These are phyloP conservation scores for Drosophila mimica DNA, from an alignment of 2,888 invertebrate genomes.

Conservation along the genomic window DNA sequence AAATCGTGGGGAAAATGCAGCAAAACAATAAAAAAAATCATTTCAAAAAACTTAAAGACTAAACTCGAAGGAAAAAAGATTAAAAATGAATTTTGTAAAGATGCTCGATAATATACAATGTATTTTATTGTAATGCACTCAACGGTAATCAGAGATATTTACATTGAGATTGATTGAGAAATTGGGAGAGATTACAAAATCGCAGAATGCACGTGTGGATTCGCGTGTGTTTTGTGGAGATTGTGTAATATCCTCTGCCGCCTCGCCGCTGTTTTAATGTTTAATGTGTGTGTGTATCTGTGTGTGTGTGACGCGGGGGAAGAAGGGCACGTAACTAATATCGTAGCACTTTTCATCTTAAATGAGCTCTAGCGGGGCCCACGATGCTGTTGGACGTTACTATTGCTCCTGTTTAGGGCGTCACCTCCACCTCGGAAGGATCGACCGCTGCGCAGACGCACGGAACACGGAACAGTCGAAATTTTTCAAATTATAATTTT, in stretches of 20 bases:
- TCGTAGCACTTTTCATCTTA: slow-evolving; percentile 10
- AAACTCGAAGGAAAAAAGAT: background rate
- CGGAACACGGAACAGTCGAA: slow-evolving; percentile 29
- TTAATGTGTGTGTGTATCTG: background rate
- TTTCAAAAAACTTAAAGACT: slow-evolving; percentile 9
- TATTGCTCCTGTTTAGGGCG: slow-evolving; percentile 54
- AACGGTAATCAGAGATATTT: slow-evolving; percentile 9
- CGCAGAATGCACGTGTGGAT: slow-evolving; percentile 5
- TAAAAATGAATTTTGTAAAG: background rate
- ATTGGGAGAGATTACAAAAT: background rate
- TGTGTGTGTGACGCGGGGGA: background rate
- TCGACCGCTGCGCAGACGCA: slow-evolving; percentile 31
- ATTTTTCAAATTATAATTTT: slow-evolving; percentile 13
- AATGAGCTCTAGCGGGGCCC: slow-evolving; percentile 42
- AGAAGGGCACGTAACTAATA: slow-evolving; percentile 22
- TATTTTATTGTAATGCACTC: slow-evolving; percentile 6
- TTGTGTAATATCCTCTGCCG: slow-evolving; percentile 31
- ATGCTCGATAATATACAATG: slow-evolving; percentile 18
- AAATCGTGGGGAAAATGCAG: background rate
- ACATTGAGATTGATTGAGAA: slow-evolving; percentile 9
- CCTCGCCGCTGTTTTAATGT: slow-evolving; percentile 11
- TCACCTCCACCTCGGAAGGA: slow-evolving; percentile 49
- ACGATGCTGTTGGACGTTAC: slow-evolving; percentile 52
- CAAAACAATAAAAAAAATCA: background rate
- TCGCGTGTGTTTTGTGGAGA: slow-evolving; percentile 1